Evolutionary conservation across 1,140 invertebrate genomes (phyloP), one percentile per base, ranked within the genome.

Genomic region (Drosophila lacertosa): DNA sequence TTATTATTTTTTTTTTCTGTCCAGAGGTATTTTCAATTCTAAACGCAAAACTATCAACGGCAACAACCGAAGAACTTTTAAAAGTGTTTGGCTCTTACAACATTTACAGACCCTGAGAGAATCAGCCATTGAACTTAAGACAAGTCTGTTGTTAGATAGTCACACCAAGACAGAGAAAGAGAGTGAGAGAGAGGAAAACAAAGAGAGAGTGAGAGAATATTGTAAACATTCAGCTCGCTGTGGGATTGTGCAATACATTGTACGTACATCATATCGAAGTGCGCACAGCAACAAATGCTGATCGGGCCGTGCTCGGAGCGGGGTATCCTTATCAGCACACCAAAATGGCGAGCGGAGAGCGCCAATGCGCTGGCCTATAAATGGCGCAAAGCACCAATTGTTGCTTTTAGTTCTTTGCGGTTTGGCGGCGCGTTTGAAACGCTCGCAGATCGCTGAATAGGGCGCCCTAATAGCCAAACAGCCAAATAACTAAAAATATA

Each of bases 351-450:
- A 16, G 24, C 22, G 51, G 35, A 67, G 51, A 53, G 60, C 40
- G 55, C n/a, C n/a, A 7, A 18, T 35, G 10, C 39, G 33, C 15
- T 47, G 60, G 37, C 20, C 67, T 84, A 84, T 84, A 84, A 84
- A 84, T 84, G 77, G 47, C 77, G 62, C 58, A 84, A 81, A 81
- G 65, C 65, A 66, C 44, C 26, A 64, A 64, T 63, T 59, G 71
- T 62, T 63, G 54, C 57, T 74, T 81, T 84, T 84, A 84, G 81
- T 84, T 84, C 77, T 86, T 81, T 70, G 37, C 65, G 74, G 58
- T 65, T 86, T 65, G 62, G 47, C 82, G 58, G 40, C 59, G 77
- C 65, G 80, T 67, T 67, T 54, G 33, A 84, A 88, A 45, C 76
- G 64, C 53, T 47, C 48, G 29, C 33, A 54, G 26, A 54, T 37